Conservation (phyloP, 2,888 invertebrate genomes). For the Coenonympha glycerion region DNA sequence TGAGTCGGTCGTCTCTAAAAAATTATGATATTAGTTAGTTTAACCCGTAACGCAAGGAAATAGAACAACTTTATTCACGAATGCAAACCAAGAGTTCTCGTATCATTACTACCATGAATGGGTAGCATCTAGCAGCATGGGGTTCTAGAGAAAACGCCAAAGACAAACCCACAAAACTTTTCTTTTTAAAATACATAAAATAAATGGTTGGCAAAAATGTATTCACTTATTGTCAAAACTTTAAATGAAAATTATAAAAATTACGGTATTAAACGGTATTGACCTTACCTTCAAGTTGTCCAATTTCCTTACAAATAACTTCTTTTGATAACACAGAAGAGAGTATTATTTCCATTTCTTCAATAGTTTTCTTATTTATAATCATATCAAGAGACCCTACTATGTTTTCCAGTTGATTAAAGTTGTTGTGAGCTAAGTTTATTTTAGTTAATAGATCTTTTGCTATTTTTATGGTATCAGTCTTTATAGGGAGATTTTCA, state of each 20-base stretch:
- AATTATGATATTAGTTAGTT: no score
- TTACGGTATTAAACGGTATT: slow-evolving; percentile 1
- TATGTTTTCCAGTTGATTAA: slow-evolving; percentile 47
- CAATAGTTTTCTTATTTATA: slow-evolving; percentile 44
- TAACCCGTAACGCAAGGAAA: no score
- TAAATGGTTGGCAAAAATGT: no score
- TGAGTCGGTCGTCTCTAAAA: slow-evolving; percentile 45
- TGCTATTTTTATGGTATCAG: slow-evolving; percentile 44
- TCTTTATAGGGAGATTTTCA: slow-evolving; percentile 27
- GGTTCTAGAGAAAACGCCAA: no score
- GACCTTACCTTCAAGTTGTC: slow-evolving; percentile 45
- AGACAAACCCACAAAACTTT: no score
- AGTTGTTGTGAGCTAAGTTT: slow-evolving; percentile 48
- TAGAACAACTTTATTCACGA: no score
- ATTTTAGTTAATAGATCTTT: slow-evolving; percentile 55
- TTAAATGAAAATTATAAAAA: neutral
- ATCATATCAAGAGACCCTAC: slow-evolving; percentile 37
- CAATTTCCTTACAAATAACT: slow-evolving; percentile 29
- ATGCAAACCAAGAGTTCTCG: no score
- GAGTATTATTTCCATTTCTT: slow-evolving; percentile 48
- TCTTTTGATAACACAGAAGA: slow-evolving; percentile 39
- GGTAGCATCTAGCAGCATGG: no score
- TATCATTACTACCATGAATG: no score
- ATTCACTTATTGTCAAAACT: neutral
- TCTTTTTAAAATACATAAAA: no score